Percentiles rank a stretch among this genome's conserved stretches.
Evolutionary conservation across 35 echinoderm and acorn worm genomes (phyloP).

Genomic region (Lytechinus pictus): DNA sequence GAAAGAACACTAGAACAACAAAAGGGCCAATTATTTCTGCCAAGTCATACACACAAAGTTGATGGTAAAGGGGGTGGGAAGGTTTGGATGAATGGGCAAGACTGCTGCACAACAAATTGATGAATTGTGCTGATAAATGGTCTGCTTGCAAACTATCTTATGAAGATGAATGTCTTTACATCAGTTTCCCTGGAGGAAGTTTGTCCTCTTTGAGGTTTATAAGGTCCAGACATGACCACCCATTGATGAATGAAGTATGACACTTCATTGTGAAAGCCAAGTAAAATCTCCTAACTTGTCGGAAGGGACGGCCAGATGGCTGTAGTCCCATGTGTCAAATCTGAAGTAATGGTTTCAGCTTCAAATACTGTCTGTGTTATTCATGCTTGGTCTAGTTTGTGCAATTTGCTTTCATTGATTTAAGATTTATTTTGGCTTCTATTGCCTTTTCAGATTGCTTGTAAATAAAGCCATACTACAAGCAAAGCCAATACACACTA

Average conservation of each 20-base stretch:
- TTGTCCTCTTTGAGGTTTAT: neutral
- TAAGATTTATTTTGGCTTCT: neutral
- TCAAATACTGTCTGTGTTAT: neutral
- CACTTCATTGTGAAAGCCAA: neutral
- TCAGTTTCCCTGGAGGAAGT: neutral
- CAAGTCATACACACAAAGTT: neutral
- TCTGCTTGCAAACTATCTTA: neutral
- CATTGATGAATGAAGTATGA: neutral
- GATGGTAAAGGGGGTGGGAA: neutral
- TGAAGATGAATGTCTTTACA: neutral
- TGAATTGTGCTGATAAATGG: neutral
- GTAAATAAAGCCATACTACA: neutral
- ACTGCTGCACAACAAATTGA: neutral
- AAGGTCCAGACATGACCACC: neutral
- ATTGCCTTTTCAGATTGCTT: neutral
- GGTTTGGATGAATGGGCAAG: neutral
- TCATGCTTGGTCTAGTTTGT: neutral
- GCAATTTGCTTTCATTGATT: neutral
- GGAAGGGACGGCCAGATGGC: neutral
- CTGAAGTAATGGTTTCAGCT: neutral
- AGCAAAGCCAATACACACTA: neutral
- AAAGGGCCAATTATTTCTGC: neutral
- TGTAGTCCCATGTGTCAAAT: neutral
- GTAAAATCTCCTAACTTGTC: neutral
- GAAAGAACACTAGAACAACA: too few species aligned